Evolutionary conservation across 2,888 invertebrate species (phyloP).

Genomic region (Zhengitettix transpicula): DNA sequence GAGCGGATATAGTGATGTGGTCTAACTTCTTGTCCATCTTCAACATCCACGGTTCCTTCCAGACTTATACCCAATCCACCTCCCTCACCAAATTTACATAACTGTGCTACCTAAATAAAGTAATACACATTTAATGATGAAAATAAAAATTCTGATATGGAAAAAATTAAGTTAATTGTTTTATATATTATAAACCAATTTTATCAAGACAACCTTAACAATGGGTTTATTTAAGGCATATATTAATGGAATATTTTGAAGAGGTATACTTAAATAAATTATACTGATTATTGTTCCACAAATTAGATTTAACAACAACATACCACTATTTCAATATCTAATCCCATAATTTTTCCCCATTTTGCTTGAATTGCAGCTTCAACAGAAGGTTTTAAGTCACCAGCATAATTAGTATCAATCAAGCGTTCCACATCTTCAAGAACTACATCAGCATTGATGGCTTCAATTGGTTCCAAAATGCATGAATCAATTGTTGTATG

Average conservation of each 20-base stretch:
- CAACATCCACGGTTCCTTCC: conserved; percentile 97
- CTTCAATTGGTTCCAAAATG: conserved; percentile 38
- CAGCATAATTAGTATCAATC: conserved; percentile 28
- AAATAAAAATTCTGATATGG: background rate
- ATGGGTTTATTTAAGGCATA: too few species aligned
- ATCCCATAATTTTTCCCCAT: conserved; percentile 51
- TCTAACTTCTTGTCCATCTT: conserved; percentile 88
- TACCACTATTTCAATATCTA: conserved; percentile 71
- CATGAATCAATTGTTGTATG: conserved; percentile 66
- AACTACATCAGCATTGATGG: conserved; percentile 43
- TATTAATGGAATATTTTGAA: too few species aligned
- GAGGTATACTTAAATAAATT: background rate
- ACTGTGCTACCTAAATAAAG: conserved; percentile 64
- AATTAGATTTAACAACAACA: conserved; percentile 17
- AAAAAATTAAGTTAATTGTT: too few species aligned
- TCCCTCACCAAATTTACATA: conserved; percentile 77
- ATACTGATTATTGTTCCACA: background rate
- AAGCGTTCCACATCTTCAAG: conserved; percentile 42
- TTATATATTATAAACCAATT: too few species aligned
- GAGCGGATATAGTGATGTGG: conserved; percentile 98
- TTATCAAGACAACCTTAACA: too few species aligned
- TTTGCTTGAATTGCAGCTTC: conserved; percentile 44
- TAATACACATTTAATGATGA: conserved; percentile 1
- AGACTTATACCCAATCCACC: conserved; percentile 93
- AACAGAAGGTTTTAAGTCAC: conserved; percentile 52